Conservation (phyloP, 2,113 vertebrate genomes). For the Stictonetta naevosa region DNA sequence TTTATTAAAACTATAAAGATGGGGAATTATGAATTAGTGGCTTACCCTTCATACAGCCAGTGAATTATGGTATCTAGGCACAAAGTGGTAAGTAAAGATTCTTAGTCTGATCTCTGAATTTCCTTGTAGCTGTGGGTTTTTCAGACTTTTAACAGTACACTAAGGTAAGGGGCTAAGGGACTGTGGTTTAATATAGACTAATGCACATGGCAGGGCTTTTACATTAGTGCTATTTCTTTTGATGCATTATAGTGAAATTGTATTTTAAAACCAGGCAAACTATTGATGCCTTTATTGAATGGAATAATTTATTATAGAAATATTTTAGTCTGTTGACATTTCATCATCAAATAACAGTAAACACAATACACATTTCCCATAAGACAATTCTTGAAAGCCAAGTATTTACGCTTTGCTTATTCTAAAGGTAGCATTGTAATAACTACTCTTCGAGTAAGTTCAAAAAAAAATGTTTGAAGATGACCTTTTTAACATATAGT, state of each 20-base stretch:
- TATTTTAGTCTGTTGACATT: slow-evolving; percentile 72
- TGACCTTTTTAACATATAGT: not conserved
- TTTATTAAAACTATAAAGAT: not conserved
- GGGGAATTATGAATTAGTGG: not conserved
- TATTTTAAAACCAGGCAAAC: slow-evolving; percentile 66
- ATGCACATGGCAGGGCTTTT: slow-evolving; percentile 22
- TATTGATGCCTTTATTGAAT: slow-evolving; percentile 74
- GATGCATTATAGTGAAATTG: slow-evolving; percentile 59
- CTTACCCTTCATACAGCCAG: not conserved
- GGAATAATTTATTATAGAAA: slow-evolving; percentile 69
- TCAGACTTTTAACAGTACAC: not conserved
- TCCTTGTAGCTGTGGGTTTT: slow-evolving; percentile 15
- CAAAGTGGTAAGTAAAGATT: slow-evolving; percentile 34
- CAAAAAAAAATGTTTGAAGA: not conserved
- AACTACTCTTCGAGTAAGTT: not conserved
- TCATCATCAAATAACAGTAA: slow-evolving; percentile 75
- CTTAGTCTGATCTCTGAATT: slow-evolving; percentile 33
- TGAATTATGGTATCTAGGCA: not conserved
- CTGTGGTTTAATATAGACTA: slow-evolving; percentile 48
- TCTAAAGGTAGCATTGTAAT: slow-evolving; percentile 21
- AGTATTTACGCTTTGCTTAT: slow-evolving; percentile 52
- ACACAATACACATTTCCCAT: slow-evolving; percentile 70
- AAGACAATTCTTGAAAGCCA: slow-evolving; percentile 67
- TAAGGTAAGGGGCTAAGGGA: not conserved
- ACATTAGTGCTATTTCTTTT: slow-evolving; percentile 46